Evolutionary conservation across 2,113 vertebrate species (phyloP).

Genomic region (Albula goreensis): DNA sequence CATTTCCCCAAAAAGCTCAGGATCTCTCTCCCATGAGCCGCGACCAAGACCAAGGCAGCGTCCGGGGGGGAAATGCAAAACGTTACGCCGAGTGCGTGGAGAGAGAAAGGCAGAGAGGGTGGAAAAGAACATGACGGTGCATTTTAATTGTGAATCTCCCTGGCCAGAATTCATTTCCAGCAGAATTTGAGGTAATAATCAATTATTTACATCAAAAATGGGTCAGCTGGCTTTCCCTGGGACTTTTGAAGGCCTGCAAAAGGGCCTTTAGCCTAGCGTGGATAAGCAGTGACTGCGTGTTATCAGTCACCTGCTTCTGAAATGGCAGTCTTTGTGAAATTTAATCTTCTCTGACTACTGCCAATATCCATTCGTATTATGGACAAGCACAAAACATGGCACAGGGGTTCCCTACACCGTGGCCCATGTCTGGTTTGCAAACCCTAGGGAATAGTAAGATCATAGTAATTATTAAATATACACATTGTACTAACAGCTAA

Average conservation of each 20-base stretch:
- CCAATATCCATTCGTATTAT: background rate
- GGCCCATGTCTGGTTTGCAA: too few species aligned
- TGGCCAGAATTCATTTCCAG: background rate
- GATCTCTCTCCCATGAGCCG: constrained; percentile 19
- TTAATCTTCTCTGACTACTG: background rate
- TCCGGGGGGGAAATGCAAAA: background rate
- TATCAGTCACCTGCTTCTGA: background rate
- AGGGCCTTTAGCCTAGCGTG: background rate
- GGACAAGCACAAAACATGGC: background rate
- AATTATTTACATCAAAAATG: background rate
- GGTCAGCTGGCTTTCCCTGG: background rate
- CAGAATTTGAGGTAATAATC: background rate
- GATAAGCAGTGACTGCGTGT: background rate
- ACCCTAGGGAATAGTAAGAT: background rate
- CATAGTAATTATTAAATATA: background rate
- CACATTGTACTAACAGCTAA: background rate
- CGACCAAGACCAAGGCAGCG: background rate
- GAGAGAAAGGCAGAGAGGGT: background rate
- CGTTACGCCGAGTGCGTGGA: background rate
- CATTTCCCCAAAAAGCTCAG: constrained; percentile 13
- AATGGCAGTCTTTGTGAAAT: background rate
- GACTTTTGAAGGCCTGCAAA: background rate
- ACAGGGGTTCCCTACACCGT: too few species aligned
- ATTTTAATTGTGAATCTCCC: background rate
- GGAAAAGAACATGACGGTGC: background rate